Conservation (phyloP, 2,113 vertebrate genomes). For the Ophiodon elongatus region DNA sequence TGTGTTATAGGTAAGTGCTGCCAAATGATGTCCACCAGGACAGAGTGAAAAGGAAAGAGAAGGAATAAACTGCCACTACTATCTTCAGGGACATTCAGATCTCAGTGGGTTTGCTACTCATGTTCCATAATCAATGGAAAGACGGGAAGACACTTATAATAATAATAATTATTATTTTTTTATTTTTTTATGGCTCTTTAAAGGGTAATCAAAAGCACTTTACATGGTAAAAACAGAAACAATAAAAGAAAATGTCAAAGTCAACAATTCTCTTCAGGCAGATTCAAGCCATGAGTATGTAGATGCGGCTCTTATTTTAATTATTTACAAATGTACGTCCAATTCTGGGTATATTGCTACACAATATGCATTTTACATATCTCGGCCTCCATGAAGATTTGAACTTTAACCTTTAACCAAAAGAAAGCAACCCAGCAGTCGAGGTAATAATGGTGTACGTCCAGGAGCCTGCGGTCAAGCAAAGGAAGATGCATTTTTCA, state of each 20-base stretch:
- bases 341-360: neutral
- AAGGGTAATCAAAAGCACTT: too few species aligned
- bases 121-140: slow-evolving; percentile 8
- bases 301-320: neutral
- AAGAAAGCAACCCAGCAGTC: neutral
- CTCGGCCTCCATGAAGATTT: neutral
- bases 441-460: too few species aligned
- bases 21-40: slow-evolving; percentile 7
- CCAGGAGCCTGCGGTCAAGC: neutral
- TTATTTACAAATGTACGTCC: neutral
- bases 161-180: too few species aligned
- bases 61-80: neutral
- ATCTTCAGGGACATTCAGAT: neutral
- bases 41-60: neutral
- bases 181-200: too few species aligned
- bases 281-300: neutral
- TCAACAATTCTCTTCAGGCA: neutral
- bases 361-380: neutral
- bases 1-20: slow-evolving; percentile 55
- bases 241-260: neutral
- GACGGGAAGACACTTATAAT: neutral
- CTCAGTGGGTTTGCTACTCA: slow-evolving; percentile 13
- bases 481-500: neutral
- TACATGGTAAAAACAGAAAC: too few species aligned
- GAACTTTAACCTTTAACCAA: neutral